Evolutionary conservation across 1,140 invertebrate species (phyloP).

Genomic region (Drosophila persimilis): DNA sequence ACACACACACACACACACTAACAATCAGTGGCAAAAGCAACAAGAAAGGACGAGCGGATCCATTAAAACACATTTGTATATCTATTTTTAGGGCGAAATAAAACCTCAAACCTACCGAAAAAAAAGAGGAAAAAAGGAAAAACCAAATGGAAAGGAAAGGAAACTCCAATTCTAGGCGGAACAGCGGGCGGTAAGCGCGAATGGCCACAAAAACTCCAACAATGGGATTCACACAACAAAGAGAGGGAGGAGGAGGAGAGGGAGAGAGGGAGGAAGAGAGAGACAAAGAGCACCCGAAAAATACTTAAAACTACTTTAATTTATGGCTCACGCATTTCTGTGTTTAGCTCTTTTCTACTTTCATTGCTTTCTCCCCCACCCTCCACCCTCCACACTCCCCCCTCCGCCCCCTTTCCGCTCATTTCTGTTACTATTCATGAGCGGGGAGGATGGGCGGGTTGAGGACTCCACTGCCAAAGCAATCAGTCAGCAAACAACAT

Average conservation of each 20-base stretch:
- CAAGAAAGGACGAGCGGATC: constrained; percentile 42
- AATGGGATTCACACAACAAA: constrained; percentile 14
- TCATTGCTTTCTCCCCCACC: not conserved
- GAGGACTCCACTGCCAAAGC: constrained; percentile 42
- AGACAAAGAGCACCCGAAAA: constrained; percentile 30
- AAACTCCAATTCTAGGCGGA: too few species aligned
- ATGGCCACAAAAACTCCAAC: constrained; percentile 29
- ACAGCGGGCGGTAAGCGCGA: constrained; percentile 44
- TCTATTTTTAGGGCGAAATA: constrained; percentile 74
- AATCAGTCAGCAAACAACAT: constrained; percentile 73
- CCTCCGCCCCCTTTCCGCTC: constrained; percentile 18
- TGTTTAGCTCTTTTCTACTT: constrained; percentile 47
- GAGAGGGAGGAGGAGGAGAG: constrained; percentile 4
- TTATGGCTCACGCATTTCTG: constrained; percentile 79
- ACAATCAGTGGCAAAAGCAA: constrained; percentile 43
- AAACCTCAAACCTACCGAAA: constrained; percentile 46
- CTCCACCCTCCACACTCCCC: not conserved
- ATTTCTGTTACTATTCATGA: constrained; percentile 46
- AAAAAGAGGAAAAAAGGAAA: constrained; percentile 23
- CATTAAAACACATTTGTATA: constrained; percentile 82
- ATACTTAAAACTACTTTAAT: constrained; percentile 80
- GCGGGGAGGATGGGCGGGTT: constrained; percentile 9
- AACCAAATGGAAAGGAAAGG: constrained; percentile 15
- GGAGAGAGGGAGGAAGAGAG: constrained; percentile 12
- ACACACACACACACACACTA: constrained; percentile 14